Conservation (phyloP, 2,797 vertebrate species). For the Sternarchorhynchus goeldii region DNA sequence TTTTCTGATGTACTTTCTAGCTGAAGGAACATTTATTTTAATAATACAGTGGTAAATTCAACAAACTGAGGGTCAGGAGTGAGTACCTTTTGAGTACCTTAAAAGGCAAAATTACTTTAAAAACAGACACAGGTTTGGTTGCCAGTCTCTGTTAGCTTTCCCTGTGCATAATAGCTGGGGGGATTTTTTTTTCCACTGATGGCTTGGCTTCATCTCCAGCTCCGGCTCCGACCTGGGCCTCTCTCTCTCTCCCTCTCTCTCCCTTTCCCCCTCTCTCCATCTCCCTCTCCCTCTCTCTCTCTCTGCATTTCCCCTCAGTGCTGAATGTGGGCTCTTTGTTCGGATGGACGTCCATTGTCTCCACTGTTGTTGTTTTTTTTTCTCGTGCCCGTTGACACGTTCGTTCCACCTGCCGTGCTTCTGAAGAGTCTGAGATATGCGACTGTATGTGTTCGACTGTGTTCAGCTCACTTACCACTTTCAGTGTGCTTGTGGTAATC, state of each 20-base stretch:
- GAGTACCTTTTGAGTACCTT: too few relatives aligned
- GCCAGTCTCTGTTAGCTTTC: too few relatives aligned
- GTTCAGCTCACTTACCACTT: background rate
- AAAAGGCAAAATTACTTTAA: too few relatives aligned
- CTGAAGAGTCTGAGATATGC: background rate
- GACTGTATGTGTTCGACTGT: background rate
- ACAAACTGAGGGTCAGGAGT: too few relatives aligned
- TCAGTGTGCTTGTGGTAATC: background rate
- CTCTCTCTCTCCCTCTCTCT: constrained; percentile 7
- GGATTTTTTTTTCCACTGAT: too few relatives aligned
- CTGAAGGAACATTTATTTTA: background rate
- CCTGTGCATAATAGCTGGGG: too few relatives aligned
- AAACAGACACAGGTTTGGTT: too few relatives aligned
- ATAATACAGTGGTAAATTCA: background rate
- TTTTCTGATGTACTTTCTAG: background rate
- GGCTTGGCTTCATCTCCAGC: too few relatives aligned
- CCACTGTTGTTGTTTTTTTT: constrained; percentile 7
- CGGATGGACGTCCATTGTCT: constrained; percentile 14
- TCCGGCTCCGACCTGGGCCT: too few relatives aligned
- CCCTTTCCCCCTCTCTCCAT: background rate
- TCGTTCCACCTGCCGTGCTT: background rate
- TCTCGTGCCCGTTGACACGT: background rate
- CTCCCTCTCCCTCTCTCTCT: background rate
- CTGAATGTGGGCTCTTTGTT: background rate
- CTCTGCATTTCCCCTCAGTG: background rate